Conservation (phyloP, 64 coral and sea anemone genomes). For the Stichodactyla mertensii region DNA sequence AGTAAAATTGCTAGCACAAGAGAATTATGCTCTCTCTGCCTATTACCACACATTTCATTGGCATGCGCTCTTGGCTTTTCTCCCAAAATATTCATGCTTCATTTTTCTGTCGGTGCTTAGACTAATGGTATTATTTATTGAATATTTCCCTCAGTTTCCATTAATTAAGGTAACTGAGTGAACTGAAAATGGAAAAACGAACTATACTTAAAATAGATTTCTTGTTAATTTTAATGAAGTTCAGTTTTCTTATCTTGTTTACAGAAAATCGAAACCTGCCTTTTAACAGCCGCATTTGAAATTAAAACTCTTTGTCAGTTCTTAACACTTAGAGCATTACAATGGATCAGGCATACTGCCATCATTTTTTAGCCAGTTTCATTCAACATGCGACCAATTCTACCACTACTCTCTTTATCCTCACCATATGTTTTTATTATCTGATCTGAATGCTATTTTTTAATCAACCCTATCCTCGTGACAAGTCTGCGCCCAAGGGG, state of each 20-base stretch:
- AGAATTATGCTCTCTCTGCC: neutral
- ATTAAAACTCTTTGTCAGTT: neutral
- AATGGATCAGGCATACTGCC: neutral
- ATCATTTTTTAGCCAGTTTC: neutral
- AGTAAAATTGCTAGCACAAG: neutral
- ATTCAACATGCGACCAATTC: neutral
- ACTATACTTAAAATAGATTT: too few relatives aligned
- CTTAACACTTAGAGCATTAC: neutral
- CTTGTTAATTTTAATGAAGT: neutral
- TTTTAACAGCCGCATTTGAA: slow-evolving; percentile 1
- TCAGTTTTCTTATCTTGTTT: neutral
- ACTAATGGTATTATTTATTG: too few relatives aligned
- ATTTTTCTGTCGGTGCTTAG: too few relatives aligned
- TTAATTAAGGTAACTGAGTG: too few relatives aligned
- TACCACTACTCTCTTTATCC: neutral
- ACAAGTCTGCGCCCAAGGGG: neutral
- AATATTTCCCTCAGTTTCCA: too few relatives aligned
- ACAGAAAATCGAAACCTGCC: neutral
- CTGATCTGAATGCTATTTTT: neutral
- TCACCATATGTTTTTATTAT: slow-evolving; percentile 1
- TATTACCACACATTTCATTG: neutral
- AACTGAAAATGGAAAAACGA: too few relatives aligned
- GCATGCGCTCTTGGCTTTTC: neutral
- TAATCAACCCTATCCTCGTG: neutral
- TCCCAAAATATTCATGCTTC: neutral